These are phyloP conservation scores for Metaphire vulgaris DNA, from an alignment of 1,140 invertebrate genomes.

Conservation along the genomic window DNA sequence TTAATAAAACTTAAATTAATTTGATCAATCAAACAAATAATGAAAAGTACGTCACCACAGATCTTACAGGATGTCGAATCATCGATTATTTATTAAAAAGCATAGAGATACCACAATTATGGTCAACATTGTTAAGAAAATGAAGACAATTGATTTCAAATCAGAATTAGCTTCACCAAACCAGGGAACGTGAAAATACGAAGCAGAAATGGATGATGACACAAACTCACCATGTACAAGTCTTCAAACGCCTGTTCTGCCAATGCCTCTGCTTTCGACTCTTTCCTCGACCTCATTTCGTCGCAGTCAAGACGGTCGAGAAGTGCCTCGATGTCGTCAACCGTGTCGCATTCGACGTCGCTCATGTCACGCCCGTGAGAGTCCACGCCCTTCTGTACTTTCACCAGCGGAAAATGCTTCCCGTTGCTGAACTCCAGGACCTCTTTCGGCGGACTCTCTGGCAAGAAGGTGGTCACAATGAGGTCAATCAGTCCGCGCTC, in stretches of 20 bases:
- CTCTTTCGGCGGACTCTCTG: slow-evolving; percentile 43
- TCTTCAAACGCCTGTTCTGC: slow-evolving; percentile 50
- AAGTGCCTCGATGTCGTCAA: slow-evolving; percentile 44
- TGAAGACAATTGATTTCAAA: background rate
- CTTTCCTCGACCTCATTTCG: too few species aligned
- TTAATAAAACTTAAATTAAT: too few species aligned
- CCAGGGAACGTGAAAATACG: too few species aligned
- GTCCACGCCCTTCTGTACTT: slow-evolving; percentile 31
- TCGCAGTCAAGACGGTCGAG: slow-evolving; percentile 41
- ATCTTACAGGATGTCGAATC: too few species aligned
- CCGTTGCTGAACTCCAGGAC: slow-evolving; percentile 41
- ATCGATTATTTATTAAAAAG: too few species aligned
- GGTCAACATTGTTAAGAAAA: too few species aligned
- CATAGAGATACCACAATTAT: too few species aligned
- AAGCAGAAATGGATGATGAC: background rate
- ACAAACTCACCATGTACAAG: slow-evolving; percentile 52
- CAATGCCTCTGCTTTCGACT: slow-evolving; percentile 37
- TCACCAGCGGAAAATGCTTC: slow-evolving; percentile 44
- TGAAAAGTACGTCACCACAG: too few species aligned
- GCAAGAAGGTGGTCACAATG: slow-evolving; percentile 45
- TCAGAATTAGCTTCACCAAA: slow-evolving; percentile 17
- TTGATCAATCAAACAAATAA: too few species aligned
- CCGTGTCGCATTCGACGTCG: slow-evolving; percentile 38
- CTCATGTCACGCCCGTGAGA: slow-evolving; percentile 36
- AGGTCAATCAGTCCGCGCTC: slow-evolving; percentile 42